Percentiles rank a stretch among this genome's conserved stretches.
phyloP scores from a whole-genome alignment of 2,888 invertebrate genomes.

The Gibbula magus region DNA sequence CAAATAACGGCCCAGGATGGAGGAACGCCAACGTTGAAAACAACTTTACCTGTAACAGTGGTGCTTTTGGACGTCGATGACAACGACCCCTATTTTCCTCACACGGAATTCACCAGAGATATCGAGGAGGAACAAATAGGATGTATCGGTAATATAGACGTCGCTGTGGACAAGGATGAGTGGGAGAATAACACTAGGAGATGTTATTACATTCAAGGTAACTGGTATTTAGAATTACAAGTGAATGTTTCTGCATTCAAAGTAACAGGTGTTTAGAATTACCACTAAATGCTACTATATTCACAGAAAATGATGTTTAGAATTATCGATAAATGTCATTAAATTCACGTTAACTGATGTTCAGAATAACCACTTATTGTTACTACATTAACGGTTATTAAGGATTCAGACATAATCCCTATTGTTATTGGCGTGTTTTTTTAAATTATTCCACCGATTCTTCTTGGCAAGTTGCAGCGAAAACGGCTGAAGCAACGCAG shows the following conservation, averaged over 20 bases:
- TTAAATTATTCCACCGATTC: no score
- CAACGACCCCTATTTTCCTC: neutral
- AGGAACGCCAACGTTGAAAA: neutral
- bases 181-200: neutral
- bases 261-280: neutral
- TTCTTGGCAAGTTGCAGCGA: no score
- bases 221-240: neutral
- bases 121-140: neutral
- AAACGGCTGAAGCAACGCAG: no score
- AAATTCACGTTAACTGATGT: no score
- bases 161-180: neutral
- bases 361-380: no score
- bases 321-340: no score
- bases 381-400: no score
- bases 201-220: conserved; percentile 9
- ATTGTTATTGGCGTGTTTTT: no score
- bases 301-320: no score
- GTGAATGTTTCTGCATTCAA: no score
- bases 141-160: neutral
- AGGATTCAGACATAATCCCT: no score
- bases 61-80: conserved; percentile 6
- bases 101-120: neutral
- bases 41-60: neutral
- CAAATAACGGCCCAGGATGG: neutral
- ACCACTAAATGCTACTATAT: no score